These are phyloP conservation scores for Coregonus sp. DNA, from an alignment of 2,797 vertebrate genomes.

Conservation along the genomic window DNA sequence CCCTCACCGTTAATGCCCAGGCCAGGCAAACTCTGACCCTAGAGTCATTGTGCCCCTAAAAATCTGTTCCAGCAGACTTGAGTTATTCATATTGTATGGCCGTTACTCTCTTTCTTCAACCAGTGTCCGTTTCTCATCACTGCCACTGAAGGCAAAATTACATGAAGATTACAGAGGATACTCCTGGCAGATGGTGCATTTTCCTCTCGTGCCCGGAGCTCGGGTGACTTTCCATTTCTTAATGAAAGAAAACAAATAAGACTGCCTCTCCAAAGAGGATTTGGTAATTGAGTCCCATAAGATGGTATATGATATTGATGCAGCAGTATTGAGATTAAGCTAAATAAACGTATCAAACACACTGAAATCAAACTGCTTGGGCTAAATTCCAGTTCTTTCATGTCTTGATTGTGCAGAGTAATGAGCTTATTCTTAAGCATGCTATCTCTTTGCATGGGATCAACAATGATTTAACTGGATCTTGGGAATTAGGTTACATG, in stretches of 20 bases:
- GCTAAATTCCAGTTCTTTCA: neutral
- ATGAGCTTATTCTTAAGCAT: conserved; percentile 27
- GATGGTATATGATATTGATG: conserved; percentile 53
- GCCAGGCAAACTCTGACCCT: conserved; percentile 73
- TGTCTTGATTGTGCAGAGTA: conserved; percentile 1
- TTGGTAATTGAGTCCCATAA: conserved; percentile 57
- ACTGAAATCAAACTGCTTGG: neutral
- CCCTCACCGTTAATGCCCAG: conserved; percentile 66
- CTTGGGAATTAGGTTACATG: conserved; percentile 5
- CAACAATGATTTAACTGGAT: conserved; percentile 33
- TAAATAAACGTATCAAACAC: conserved; percentile 31
- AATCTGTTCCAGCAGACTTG: conserved; percentile 64
- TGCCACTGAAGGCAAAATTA: conserved; percentile 68
- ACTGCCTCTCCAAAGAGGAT: conserved; percentile 49
- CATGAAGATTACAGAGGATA: conserved; percentile 66
- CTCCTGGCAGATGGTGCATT: conserved; percentile 71
- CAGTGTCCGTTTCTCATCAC: conserved; percentile 19
- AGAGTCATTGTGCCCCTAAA: conserved; percentile 70
- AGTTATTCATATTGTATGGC: conserved; percentile 44
- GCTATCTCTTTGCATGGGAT: conserved; percentile 33
- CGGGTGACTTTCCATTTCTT: conserved; percentile 64
- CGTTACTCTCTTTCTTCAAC: conserved; percentile 34
- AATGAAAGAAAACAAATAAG: conserved; percentile 68
- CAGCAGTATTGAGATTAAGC: conserved; percentile 32
- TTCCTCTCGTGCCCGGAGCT: conserved; percentile 33